Evolutionary conservation across 2,797 vertebrate species (phyloP).

Genomic region (Crenichthys baileyi): DNA sequence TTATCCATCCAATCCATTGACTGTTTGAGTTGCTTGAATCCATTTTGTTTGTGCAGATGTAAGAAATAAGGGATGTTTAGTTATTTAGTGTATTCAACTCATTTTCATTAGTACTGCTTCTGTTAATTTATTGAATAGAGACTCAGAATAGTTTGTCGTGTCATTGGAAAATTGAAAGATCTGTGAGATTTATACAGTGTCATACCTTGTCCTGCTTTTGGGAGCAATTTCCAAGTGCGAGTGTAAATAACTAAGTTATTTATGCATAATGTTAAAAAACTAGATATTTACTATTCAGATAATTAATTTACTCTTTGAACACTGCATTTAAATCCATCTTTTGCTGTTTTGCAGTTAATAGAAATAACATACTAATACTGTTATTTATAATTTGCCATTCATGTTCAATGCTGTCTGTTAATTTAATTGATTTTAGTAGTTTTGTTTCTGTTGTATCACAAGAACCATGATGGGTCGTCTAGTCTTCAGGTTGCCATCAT

Average conservation of each 20-base stretch:
- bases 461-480: not conserved
- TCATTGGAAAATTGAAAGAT: not conserved
- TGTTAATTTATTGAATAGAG: not conserved
- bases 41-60: not conserved
- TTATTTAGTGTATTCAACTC: not conserved
- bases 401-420: not conserved
- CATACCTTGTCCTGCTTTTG: not conserved
- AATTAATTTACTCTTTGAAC: not conserved
- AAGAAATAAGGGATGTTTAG: not conserved
- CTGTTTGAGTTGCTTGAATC: not conserved
- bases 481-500: not conserved
- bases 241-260: constrained; percentile 10
- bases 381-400: not conserved
- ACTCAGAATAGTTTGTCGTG: not conserved
- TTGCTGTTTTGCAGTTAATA: not conserved
- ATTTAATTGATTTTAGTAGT: not conserved
- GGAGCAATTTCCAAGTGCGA: constrained; percentile 1
- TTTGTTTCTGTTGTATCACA: not conserved
- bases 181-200: not conserved
- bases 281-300: not conserved
- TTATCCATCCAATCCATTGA: not conserved
- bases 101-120: not conserved
- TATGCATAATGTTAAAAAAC: not conserved
- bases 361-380: not conserved
- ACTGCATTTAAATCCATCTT: not conserved